Base-by-base conservation (phyloP, 2,113 vertebrate genomes). In the Danionella cerebrum region DNA sequence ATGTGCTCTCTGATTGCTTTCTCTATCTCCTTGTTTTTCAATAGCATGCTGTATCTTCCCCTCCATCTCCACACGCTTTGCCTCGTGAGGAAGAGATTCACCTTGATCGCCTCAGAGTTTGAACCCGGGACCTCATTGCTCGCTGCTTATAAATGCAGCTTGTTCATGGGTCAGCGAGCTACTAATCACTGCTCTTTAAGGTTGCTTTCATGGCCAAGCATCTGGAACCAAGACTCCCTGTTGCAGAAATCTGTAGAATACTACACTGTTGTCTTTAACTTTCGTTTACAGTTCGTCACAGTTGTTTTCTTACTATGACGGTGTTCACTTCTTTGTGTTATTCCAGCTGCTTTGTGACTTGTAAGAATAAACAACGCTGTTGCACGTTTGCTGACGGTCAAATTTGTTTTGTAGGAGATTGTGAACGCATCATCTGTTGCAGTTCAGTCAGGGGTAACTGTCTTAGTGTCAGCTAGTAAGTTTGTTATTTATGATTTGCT, bases 331-430 rank as follows among this genome's bases (percentile, higher is more conserved):
- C 62, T 51, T 64, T 54, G 42, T 12, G 71, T 75, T 75, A 69
- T 71, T 71, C 64, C 44, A 36, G 50, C 55, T 67, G 64, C 60
- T 63, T 75, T 75, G 73, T 75, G 65, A 67, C 50, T 44, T 57
- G 14, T 36, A 64, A 71, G 73, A 75, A 75, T 75, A 51, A 73
- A 71, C 71, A 77, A 57, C 63, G 71, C 44, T 71, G 71, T 59
- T 65, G 72, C 69, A 55, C 71, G 73, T 71, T 77, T 72, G 52
- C 71, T 77, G 75, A 73, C 75, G 71, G 67, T 70, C 75, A 73
- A 27, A 12, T 45, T 71, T 57, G 67, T 70, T 58, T 71, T 31
- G 73, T 71, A 77, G 44, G 71, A 65, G 45, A 67, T 71, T 39
- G 42, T 72, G 67, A 65, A 73, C 71, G 66, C 68, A 39, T 67